Percentiles rank a stretch among this genome's conserved stretches.
Conservation (phyloP, 2,888 invertebrate genomes). For the Stegophylla sp. region DNA sequence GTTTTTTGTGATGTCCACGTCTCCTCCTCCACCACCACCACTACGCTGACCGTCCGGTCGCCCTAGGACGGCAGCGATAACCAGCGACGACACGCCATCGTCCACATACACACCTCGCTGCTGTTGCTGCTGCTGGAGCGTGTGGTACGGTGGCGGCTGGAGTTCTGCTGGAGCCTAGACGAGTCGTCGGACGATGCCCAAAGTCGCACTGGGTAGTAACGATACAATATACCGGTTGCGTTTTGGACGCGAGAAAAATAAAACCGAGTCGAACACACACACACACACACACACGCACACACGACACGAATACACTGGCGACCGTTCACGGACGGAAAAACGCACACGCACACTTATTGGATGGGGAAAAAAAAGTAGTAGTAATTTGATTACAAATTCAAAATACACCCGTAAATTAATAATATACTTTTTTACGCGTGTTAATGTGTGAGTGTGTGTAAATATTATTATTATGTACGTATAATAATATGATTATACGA, state of each 20-base stretch:
- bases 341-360: constrained; percentile 12
- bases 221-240: too few relatives aligned
- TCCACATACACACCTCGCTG: neutral
- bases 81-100: constrained; percentile 39
- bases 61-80: constrained; percentile 47
- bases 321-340: constrained; percentile 35
- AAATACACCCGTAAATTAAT: neutral
- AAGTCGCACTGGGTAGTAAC: too few relatives aligned
- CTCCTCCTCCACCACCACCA: constrained; percentile 25
- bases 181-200: too few relatives aligned
- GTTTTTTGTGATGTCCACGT: constrained; percentile 39
- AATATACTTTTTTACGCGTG: neutral
- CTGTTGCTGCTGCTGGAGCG: neutral
- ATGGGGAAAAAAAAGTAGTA: too few relatives aligned
- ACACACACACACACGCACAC: neutral
- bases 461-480: constrained; percentile 20
- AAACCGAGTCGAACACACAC: constrained; percentile 17
- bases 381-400: too few relatives aligned
- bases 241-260: neutral
- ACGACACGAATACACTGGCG: neutral
- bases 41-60: constrained; percentile 31
- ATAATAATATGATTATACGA: neutral
- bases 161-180: too few relatives aligned
- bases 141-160: too few relatives aligned
- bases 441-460: neutral